These are phyloP conservation scores for Neogale vison DNA, from an alignment of 2,113 vertebrate species.

Conservation along the genomic window DNA sequence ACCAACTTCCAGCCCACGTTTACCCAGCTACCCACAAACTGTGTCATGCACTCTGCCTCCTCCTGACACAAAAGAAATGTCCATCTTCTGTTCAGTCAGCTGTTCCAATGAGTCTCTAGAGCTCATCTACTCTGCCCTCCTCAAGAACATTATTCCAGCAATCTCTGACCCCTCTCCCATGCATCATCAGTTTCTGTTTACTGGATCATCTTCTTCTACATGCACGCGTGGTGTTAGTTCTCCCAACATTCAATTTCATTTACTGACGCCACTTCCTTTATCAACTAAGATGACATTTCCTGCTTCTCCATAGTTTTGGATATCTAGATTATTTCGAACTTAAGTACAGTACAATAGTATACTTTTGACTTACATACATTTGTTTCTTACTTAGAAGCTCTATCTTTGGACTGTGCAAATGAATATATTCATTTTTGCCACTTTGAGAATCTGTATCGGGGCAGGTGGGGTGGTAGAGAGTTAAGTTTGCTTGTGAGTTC, in stretches of 20 bases:
- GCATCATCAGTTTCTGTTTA: background rate
- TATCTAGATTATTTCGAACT: background rate
- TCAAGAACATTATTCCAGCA: background rate
- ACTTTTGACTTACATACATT: background rate
- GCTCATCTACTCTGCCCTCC: background rate
- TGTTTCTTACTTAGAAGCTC: background rate
- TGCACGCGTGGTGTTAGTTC: rapidly evolving
- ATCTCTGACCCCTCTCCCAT: rapidly evolving
- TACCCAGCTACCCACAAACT: background rate
- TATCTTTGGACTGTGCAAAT: background rate
- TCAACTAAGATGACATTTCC: background rate
- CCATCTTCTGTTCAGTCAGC: background rate
- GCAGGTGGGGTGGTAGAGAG: rapidly evolving
- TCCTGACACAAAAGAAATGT: background rate
- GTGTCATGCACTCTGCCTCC: rapidly evolving
- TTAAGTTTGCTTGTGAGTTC: background rate
- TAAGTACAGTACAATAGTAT: background rate
- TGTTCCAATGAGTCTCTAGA: rapidly evolving
- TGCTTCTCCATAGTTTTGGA: background rate
- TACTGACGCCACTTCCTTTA: background rate
- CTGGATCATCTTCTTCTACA: background rate
- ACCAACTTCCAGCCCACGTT: background rate
- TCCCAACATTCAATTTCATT: background rate
- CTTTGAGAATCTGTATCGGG: background rate
- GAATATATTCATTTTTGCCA: background rate